A percentile compares a stretch with the other conserved stretches of the same genome.
phyloP scores from a whole-genome alignment of 2,113 vertebrate species.

The Bos taurus region ARS-UCD2.0 NC_037334.1:53515001-53515500 shows the following conservation, averaged over 20 bases:
- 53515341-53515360: neutral
- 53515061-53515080: neutral
- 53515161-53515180: neutral
- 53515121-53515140: neutral
- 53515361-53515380: neutral
- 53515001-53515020: neutral
- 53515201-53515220: neutral
- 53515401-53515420: neutral
- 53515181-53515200: neutral
- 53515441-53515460: neutral
- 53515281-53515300: neutral
- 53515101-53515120: neutral
- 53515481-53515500: neutral
- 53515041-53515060: neutral
- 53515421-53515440: constrained; percentile 1
- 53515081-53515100: neutral
- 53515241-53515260: neutral
- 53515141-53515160: neutral
- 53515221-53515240: neutral
- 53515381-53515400: neutral
- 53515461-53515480: neutral
- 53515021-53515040: neutral
- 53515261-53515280: neutral
- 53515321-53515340: neutral
- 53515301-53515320: neutral